These are phyloP conservation scores for Hyposmocoma kahamanoa DNA, from an alignment of 1,140 invertebrate species.

Conservation along the genomic window DNA sequence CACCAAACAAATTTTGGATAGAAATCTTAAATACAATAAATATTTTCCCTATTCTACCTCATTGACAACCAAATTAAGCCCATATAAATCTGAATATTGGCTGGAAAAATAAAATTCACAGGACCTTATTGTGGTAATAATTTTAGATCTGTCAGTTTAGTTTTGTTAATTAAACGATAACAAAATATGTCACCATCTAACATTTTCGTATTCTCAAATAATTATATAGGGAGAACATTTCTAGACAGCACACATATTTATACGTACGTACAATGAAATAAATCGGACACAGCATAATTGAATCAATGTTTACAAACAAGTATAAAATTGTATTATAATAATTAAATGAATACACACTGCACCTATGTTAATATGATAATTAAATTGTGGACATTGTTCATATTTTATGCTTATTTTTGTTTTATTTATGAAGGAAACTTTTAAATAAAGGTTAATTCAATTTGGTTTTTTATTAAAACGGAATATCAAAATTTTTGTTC, in stretches of 20 bases:
- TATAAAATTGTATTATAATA: neutral
- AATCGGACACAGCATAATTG: neutral
- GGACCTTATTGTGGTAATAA: no score
- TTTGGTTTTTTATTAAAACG: no score
- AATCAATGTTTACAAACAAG: neutral
- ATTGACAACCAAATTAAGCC: no score
- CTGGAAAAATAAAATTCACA: no score
- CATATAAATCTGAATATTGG: no score
- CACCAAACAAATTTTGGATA: neutral
- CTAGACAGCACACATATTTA: neutral
- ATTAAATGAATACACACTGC: conserved; percentile 18
- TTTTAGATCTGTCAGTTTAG: no score
- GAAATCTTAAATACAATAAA: neutral
- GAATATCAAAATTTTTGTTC: no score
- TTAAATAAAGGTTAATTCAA: conserved; percentile 65
- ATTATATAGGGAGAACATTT: neutral
- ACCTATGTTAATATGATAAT: conserved; percentile 27
- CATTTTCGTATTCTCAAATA: neutral
- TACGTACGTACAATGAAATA: neutral
- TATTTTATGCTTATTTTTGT: conserved; percentile 64
- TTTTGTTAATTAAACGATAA: neutral
- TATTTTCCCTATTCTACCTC: neutral
- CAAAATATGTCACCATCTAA: no score
- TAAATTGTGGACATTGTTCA: conserved; percentile 49
- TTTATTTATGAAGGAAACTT: conserved; percentile 63